These are phyloP conservation scores for Macrotus californicus DNA, from an alignment of 2,113 vertebrate species.

Conservation along the genomic window DNA sequence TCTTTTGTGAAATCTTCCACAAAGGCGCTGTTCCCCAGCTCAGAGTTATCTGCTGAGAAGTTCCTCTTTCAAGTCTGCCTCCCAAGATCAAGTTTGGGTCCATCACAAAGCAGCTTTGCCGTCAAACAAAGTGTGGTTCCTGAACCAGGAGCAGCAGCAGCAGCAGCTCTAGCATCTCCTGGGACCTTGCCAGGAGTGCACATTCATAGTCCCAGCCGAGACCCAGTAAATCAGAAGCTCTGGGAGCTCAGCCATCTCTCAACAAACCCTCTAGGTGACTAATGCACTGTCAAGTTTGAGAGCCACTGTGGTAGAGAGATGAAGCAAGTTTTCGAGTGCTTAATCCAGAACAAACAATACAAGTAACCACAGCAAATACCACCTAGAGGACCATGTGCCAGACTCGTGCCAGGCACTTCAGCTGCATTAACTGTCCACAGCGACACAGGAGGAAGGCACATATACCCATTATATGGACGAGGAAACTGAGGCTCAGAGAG, in stretches of 20 bases:
- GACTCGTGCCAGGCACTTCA: neutral
- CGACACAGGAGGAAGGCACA: neutral
- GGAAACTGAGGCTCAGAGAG: neutral
- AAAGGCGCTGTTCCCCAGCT: neutral
- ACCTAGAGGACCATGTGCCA: neutral
- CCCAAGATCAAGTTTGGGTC: neutral
- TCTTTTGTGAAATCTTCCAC: neutral
- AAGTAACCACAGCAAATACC: neutral
- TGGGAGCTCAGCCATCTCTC: no score
- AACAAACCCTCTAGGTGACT: neutral
- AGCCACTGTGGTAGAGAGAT: neutral
- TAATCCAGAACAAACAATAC: neutral
- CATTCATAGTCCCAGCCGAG: neutral
- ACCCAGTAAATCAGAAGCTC: neutral
- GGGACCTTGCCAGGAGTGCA: neutral
- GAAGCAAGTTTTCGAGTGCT: neutral
- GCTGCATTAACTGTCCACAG: neutral
- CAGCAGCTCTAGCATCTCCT: neutral
- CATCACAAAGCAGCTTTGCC: neutral
- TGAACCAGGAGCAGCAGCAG: fast-evolving
- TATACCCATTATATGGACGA: neutral
- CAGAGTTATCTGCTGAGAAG: neutral
- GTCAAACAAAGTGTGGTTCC: neutral
- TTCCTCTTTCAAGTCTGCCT: neutral
- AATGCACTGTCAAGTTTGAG: fast-evolving